Evolutionary conservation across 2,113 vertebrate genomes (phyloP).

Genomic region (Scytalopus superciliaris): DNA sequence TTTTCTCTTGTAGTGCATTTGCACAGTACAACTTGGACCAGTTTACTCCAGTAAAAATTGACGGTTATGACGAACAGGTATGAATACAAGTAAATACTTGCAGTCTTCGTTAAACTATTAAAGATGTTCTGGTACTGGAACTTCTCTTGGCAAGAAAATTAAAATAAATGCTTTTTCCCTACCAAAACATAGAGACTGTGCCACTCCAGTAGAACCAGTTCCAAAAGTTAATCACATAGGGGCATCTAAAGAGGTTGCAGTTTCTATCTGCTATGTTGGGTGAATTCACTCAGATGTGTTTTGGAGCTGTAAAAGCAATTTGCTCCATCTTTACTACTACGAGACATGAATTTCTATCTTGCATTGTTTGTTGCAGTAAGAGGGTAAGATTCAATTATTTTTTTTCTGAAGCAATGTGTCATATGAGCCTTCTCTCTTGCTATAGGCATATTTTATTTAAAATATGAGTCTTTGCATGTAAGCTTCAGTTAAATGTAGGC

Average conservation of each 20-base stretch:
- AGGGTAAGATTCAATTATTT: not conserved
- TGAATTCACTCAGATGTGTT: not conserved
- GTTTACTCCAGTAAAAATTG: slow-evolving; percentile 94
- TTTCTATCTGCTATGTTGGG: not conserved
- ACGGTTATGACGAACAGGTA: slow-evolving; percentile 96
- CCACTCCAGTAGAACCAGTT: not conserved
- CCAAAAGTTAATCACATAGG: not conserved
- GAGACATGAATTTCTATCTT: not conserved
- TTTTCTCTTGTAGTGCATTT: slow-evolving; percentile 84
- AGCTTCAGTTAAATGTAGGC: not conserved
- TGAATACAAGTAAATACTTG: not conserved
- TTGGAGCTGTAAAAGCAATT: not conserved
- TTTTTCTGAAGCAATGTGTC: not conserved
- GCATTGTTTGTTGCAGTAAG: not conserved
- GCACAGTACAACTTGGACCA: slow-evolving; percentile 98
- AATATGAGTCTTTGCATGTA: not conserved
- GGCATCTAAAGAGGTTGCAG: not conserved
- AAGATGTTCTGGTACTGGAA: not conserved
- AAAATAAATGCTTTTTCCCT: not conserved
- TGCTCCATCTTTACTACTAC: not conserved
- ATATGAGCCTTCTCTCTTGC: not conserved
- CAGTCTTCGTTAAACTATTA: not conserved
- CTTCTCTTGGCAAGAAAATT: not conserved
- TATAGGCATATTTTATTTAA: not conserved
- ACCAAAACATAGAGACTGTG: not conserved